These are phyloP conservation scores for Acipenser oxyrinchus DNA, from an alignment of 2,797 vertebrate species.

Conservation along the genomic window DNA sequence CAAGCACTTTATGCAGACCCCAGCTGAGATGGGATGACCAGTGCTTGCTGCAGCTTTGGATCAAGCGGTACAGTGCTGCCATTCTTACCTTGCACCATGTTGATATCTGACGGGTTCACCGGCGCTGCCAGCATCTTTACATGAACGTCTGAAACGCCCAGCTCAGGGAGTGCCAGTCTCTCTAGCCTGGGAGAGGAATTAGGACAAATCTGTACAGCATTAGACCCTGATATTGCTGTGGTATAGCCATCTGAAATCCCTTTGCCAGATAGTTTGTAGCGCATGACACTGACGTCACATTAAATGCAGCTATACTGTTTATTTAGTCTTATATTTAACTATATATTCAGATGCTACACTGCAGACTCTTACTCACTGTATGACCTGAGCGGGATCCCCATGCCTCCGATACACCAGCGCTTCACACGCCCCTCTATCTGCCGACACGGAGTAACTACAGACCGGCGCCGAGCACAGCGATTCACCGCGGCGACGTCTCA, in stretches of 20 bases:
- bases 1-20: not conserved
- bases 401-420: constrained; percentile 71
- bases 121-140: constrained; percentile 84
- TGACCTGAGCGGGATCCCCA: constrained; percentile 70
- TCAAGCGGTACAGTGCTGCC: no score
- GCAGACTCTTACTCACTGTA: constrained; percentile 61
- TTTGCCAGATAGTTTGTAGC: no score
- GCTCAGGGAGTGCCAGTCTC: constrained; percentile 47
- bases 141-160: constrained; percentile 58
- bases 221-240: no score
- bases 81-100: constrained; percentile 86
- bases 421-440: constrained; percentile 24
- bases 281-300: no score
- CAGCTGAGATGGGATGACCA: no score
- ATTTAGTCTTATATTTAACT: no score
- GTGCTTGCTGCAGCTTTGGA: no score
- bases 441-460: constrained; percentile 25
- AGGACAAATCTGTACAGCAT: not conserved
- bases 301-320: no score
- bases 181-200: constrained; percentile 59
- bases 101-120: constrained; percentile 89
- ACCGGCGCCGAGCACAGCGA: not conserved
- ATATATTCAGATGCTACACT: no score
- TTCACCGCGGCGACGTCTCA: no score
- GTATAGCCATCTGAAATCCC: no score